Percentiles rank a stretch among this genome's conserved stretches.
These are phyloP conservation scores for Climacteris rufus DNA, from an alignment of 2,113 vertebrate species.

Conservation along the genomic window DNA sequence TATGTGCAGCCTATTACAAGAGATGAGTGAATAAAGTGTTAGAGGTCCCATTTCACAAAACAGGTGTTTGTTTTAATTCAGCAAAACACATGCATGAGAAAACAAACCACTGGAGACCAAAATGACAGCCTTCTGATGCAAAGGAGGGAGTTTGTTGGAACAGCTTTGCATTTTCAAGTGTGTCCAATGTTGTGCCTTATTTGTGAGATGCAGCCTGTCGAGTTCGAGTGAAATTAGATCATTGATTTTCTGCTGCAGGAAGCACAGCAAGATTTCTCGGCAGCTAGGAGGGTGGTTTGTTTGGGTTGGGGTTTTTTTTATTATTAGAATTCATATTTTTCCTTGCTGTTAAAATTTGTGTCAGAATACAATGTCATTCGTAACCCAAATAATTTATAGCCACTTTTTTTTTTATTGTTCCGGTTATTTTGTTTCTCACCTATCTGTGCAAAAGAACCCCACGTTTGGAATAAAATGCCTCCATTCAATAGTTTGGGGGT, in stretches of 20 bases:
- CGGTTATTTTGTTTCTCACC: not conserved
- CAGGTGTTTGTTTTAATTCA: not conserved
- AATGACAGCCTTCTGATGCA: not conserved
- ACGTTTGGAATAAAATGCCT: not conserved
- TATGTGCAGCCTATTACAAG: not conserved
- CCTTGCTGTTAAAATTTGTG: not conserved
- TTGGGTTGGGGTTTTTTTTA: not conserved
- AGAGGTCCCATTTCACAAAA: not conserved
- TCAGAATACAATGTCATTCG: not conserved
- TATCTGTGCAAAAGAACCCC: not conserved
- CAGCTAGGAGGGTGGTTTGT: not conserved
- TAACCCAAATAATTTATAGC: not conserved
- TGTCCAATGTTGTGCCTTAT: not conserved
- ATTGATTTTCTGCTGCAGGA: conserved; percentile 34
- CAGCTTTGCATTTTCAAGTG: conserved; percentile 1
- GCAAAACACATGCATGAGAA: not conserved
- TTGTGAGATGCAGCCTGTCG: not conserved
- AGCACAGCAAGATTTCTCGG: not conserved
- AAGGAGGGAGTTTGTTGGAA: not conserved
- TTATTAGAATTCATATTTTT: not conserved
- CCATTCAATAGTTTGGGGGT: not conserved
- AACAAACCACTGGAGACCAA: not conserved
- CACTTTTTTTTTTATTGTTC: not conserved
- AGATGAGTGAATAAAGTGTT: not conserved
- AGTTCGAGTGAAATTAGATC: conserved; percentile 26